These are phyloP conservation scores for Cantharis lateralis DNA, from an alignment of 2,888 invertebrate species.

Conservation along the genomic window DNA sequence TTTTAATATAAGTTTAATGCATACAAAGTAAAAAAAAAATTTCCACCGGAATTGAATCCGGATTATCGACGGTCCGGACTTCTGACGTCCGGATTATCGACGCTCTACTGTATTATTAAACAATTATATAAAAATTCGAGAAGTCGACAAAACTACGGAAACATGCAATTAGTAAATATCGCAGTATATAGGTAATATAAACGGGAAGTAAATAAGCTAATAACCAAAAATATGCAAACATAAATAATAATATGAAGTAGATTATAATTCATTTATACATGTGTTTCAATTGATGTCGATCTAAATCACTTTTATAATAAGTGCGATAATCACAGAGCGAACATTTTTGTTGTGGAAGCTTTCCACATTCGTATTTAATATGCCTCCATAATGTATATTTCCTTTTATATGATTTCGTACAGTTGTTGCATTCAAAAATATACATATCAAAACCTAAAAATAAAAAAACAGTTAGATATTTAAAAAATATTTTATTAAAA, in stretches of 20 bases:
- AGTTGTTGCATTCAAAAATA: constrained; percentile 64
- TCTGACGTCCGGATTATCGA: no score
- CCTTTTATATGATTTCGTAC: constrained; percentile 76
- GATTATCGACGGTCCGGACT: no score
- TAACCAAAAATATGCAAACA: not conserved
- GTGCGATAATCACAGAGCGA: constrained; percentile 7
- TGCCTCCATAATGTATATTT: constrained; percentile 72
- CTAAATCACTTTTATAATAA: constrained; percentile 16
- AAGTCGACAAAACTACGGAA: not conserved
- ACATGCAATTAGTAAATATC: no score
- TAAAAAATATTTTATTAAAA: not conserved
- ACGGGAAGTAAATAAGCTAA: not conserved
- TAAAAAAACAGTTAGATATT: not conserved
- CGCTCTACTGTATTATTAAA: no score
- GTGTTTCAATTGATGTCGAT: constrained; percentile 11
- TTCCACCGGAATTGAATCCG: no score
- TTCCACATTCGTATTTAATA: constrained; percentile 70
- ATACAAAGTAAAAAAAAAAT: no score
- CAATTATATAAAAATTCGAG: not conserved
- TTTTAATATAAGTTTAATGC: no score
- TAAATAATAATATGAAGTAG: not conserved
- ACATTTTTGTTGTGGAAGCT: constrained; percentile 21
- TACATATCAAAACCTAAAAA: not conserved
- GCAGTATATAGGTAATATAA: no score
- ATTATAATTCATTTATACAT: not conserved